Evolutionary conservation across 2,113 vertebrate genomes (phyloP).

Genomic region (Chloebia gouldiae): DNA sequence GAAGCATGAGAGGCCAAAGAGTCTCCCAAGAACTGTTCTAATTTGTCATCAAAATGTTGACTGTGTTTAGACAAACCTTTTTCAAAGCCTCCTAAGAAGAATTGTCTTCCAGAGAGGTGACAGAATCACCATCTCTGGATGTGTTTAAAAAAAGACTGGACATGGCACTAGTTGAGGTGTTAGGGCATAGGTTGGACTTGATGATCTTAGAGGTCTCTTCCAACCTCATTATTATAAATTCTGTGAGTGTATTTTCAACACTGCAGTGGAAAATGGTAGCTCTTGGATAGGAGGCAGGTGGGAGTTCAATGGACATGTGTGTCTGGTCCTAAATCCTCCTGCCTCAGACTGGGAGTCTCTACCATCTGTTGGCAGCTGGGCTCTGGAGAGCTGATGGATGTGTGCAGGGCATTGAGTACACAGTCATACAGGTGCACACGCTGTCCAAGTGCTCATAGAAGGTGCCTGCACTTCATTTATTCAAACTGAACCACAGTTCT

Average conservation of each 20-base stretch:
- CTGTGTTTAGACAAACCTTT: neutral
- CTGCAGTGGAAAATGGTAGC: neutral
- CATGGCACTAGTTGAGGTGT: too few relatives aligned
- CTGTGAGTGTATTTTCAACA: neutral
- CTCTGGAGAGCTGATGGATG: neutral
- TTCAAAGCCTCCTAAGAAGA: neutral
- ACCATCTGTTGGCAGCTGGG: neutral
- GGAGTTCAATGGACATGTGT: neutral
- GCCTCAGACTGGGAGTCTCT: neutral
- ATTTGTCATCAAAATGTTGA: neutral
- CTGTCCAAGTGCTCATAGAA: neutral
- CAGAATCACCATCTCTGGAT: too few relatives aligned
- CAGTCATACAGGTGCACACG: fast-evolving
- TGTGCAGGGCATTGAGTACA: neutral
- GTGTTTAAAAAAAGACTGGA: too few relatives aligned
- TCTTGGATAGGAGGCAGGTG: neutral
- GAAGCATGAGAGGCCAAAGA: neutral
- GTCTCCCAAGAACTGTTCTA: neutral
- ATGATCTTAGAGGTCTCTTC: too few relatives aligned
- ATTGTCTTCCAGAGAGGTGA: neutral
- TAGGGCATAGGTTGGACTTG: too few relatives aligned
- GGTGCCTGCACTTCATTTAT: neutral
- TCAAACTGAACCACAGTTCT: neutral
- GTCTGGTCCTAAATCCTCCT: neutral
- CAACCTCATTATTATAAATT: too few relatives aligned